A percentile compares a stretch with the other conserved stretches of the same genome.
Evolutionary conservation across 2,797 vertebrate genomes (phyloP).

Genomic region (Sebastes flavidus): DNA sequence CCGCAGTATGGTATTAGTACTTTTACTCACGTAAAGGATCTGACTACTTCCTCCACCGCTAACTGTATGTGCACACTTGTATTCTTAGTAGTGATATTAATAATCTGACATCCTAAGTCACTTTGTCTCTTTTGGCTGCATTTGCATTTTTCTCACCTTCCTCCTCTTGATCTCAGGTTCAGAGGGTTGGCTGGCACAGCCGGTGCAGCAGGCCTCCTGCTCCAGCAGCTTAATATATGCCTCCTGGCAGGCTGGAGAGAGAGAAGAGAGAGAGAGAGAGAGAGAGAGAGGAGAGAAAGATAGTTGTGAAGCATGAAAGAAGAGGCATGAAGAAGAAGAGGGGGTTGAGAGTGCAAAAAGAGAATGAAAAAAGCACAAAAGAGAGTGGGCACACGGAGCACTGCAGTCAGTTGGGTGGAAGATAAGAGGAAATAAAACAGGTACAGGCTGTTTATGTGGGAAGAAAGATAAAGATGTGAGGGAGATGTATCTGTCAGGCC

Average conservation of each 20-base stretch:
- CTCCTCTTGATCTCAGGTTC: constrained; percentile 87
- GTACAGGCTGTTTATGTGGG: constrained; percentile 15
- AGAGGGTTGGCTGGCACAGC: constrained; percentile 89
- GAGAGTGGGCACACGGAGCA: neutral
- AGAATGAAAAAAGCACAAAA: neutral
- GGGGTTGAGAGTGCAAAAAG: constrained; percentile 8
- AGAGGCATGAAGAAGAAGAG: neutral
- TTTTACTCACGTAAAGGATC: too few relatives aligned
- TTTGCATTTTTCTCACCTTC: constrained; percentile 80
- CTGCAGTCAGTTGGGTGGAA: neutral
- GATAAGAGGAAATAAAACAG: neutral
- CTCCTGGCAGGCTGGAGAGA: constrained; percentile 89
- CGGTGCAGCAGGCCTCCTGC: constrained; percentile 89
- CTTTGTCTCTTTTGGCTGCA: neutral
- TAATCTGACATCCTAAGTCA: neutral
- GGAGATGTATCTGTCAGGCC: neutral
- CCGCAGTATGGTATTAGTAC: too few relatives aligned
- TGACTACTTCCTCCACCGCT: too few relatives aligned
- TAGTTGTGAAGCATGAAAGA: constrained; percentile 18
- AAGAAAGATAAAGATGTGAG: constrained; percentile 22
- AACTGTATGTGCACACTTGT: neutral
- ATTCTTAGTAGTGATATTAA: neutral
- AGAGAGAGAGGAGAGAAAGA: neutral
- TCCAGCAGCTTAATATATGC: constrained; percentile 89
- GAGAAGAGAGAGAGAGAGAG: constrained; percentile 10